These are phyloP conservation scores for Lasiurus cinereus DNA, from an alignment of 2,113 vertebrate species.

Conservation along the genomic window DNA sequence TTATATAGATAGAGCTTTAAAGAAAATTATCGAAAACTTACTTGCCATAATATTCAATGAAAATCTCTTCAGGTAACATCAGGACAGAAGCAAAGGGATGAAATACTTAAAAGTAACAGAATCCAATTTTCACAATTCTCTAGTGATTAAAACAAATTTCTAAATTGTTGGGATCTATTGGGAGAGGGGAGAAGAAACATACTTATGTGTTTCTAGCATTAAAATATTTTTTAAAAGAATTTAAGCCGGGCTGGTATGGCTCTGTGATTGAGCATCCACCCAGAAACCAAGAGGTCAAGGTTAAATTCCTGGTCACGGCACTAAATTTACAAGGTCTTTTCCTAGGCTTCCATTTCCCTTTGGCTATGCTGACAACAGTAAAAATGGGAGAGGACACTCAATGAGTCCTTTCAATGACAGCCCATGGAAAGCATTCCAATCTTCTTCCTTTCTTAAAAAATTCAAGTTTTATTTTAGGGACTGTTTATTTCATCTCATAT, in stretches of 20 bases:
- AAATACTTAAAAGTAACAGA: conserved; percentile 65
- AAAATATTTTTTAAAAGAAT: neutral
- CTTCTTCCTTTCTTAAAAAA: conserved; percentile 35
- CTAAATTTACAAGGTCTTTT: neutral
- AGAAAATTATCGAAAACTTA: conserved; percentile 66
- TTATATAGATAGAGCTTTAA: conserved; percentile 65
- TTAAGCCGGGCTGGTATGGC: neutral
- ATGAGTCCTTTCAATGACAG: neutral
- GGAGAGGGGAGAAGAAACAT: neutral
- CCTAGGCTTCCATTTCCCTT: neutral
- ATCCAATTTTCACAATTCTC: conserved; percentile 28
- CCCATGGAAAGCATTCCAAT: neutral
- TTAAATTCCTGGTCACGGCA: neutral
- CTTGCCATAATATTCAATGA: conserved; percentile 48
- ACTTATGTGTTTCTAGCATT: conserved; percentile 37
- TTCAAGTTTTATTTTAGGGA: neutral
- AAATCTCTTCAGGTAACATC: conserved; percentile 60
- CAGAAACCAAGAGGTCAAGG: neutral
- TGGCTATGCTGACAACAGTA: neutral
- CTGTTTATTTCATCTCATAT: conserved; percentile 14
- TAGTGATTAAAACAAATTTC: neutral
- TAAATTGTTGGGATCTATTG: neutral
- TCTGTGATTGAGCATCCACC: neutral
- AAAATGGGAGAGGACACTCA: neutral
- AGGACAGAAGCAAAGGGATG: conserved; percentile 40